These are phyloP conservation scores for Setophaga coronata DNA, from an alignment of 2,113 vertebrate genomes.

Conservation along the genomic window DNA sequence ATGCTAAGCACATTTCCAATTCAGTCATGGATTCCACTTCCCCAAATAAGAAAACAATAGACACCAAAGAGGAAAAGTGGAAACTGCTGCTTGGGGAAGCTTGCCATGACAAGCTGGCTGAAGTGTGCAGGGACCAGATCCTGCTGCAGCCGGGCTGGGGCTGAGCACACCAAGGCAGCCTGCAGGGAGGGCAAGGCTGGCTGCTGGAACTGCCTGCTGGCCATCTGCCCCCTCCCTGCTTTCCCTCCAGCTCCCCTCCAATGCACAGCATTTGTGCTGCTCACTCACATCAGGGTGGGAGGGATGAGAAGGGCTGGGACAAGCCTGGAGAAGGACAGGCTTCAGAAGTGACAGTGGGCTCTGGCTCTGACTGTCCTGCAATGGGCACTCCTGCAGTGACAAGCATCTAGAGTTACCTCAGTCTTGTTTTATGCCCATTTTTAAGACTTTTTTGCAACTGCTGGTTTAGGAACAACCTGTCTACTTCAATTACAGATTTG, in stretches of 20 bases:
- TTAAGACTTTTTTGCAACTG: neutral
- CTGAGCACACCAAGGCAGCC: neutral
- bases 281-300: neutral
- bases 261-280: neutral
- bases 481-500: neutral
- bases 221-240: neutral
- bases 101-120: conserved; percentile 3
- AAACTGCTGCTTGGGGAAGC: conserved; percentile 40
- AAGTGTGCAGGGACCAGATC: neutral
- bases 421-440: neutral
- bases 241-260: neutral
- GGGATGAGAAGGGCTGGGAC: neutral
- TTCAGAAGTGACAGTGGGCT: neutral
- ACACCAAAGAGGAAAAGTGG: conserved; percentile 49
- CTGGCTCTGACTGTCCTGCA: neutral
- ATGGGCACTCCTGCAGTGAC: neutral
- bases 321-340: neutral
- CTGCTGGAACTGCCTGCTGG: neutral
- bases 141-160: neutral
- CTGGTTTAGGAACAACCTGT: neutral
- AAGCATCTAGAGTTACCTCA: neutral
- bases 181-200: neutral
- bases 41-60: conserved; percentile 55
- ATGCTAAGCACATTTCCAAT: conserved; percentile 14
- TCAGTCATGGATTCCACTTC: neutral